Percentiles rank a stretch among this genome's conserved stretches.
Conservation (phyloP, 2,113 vertebrate genomes). For the Ardeotis arabs region DNA sequence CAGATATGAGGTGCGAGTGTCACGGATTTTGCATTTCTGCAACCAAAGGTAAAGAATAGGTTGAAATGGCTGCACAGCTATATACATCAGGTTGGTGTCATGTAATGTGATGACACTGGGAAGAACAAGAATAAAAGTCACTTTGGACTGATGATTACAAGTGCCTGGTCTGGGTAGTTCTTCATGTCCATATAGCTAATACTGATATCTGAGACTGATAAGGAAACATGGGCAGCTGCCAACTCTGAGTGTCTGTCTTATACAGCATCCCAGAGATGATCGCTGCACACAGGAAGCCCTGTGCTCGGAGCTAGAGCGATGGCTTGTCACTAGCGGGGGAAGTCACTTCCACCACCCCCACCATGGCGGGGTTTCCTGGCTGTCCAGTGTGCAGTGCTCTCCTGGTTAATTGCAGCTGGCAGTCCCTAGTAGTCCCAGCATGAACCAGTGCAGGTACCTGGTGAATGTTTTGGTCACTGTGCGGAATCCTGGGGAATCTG, state of each 20-base stretch:
- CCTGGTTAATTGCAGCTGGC: neutral
- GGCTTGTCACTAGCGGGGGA: neutral
- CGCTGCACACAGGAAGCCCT: neutral
- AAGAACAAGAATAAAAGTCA: neutral
- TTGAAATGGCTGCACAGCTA: neutral
- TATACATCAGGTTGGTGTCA: neutral
- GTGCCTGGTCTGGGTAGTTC: neutral
- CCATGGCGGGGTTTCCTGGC: neutral
- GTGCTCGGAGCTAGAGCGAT: neutral
- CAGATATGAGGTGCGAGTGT: slow-evolving; percentile 81
- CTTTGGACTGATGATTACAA: neutral
- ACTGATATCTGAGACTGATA: neutral
- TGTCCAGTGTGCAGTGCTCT: neutral
- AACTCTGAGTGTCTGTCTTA: neutral
- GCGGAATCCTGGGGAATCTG: neutral
- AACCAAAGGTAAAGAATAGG: neutral
- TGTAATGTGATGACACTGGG: rapidly evolving
- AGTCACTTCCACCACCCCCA: neutral
- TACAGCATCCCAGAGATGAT: neutral
- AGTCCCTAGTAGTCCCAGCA: neutral
- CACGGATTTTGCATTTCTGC: neutral
- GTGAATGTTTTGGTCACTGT: neutral
- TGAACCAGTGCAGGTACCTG: neutral
- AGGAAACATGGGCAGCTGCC: neutral
- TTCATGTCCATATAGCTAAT: neutral